A percentile compares a stretch with the other conserved stretches of the same genome.
Conservation (phyloP, 2,888 invertebrate genomes). For the Stomorhina lunata region DNA sequence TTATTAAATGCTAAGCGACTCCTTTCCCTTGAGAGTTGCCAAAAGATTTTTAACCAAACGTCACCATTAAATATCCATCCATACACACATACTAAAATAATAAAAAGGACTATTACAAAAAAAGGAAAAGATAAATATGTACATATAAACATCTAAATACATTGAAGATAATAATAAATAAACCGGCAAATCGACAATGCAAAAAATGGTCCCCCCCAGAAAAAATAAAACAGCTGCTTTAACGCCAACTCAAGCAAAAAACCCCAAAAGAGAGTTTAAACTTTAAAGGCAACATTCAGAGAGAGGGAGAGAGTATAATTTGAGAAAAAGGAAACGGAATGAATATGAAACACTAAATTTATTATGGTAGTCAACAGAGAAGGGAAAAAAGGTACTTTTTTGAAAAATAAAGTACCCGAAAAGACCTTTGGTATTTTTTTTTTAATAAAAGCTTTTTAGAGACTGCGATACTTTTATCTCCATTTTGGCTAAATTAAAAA, state of each 20-base stretch:
- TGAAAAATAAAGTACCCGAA: too few species aligned
- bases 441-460: too few species aligned
- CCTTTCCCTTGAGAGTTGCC: constrained; percentile 14
- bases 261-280: background rate
- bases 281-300: too few species aligned
- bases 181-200: constrained; percentile 29
- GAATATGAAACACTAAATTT: constrained; percentile 35
- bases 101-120: constrained; percentile 30
- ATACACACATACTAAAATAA: background rate
- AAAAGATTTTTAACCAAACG: background rate
- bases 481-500: too few species aligned
- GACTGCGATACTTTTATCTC: too few species aligned
- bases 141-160: too few species aligned
- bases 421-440: too few species aligned
- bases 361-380: background rate
- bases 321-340: background rate
- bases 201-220: constrained; percentile 23
- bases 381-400: background rate
- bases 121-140: too few species aligned
- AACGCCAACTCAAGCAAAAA: background rate
- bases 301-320: background rate
- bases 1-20: constrained; percentile 4
- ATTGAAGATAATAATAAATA: background rate
- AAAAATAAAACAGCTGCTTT: constrained; percentile 52
- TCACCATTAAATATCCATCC: background rate